Conservation (phyloP, 2,113 vertebrate species). For the Equus przewalskii region DNA sequence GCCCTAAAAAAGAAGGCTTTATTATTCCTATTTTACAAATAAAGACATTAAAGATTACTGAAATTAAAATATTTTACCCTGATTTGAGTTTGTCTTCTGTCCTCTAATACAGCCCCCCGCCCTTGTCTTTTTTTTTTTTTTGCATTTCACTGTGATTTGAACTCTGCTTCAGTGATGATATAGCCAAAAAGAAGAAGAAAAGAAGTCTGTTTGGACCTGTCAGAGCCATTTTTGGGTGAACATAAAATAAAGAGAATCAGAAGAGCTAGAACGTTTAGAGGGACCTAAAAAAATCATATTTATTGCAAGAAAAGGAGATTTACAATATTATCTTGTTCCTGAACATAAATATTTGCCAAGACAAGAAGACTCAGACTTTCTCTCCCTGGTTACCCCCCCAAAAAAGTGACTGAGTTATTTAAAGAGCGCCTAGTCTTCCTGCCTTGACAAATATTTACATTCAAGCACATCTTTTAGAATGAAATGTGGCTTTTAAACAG, state of each 20-base stretch:
- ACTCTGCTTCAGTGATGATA: not conserved
- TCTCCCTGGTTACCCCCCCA: not conserved
- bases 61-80: constrained; percentile 22
- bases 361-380: not conserved
- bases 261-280: not conserved
- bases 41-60: not conserved
- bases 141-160: not conserved
- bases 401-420: not conserved
- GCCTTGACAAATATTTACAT: constrained; percentile 23
- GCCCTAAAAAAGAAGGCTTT: not conserved
- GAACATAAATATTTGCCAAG: constrained; percentile 54
- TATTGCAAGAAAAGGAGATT: not conserved
- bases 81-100: not conserved
- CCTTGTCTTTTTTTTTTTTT: not conserved
- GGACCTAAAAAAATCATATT: not conserved
- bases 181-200: not conserved
- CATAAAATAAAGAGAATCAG: constrained; percentile 22
- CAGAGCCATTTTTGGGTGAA: constrained; percentile 8
- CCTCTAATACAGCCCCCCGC: not conserved
- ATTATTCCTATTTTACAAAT: not conserved
- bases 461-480: not conserved
- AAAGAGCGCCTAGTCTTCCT: constrained; percentile 18
- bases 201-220: not conserved
- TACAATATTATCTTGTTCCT: constrained; percentile 28
- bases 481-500: not conserved